Evolutionary conservation across 2,113 vertebrate species (phyloP), one percentile per base, ranked within the genome.

Genomic region (Dicentrarchus labrax): DNA sequence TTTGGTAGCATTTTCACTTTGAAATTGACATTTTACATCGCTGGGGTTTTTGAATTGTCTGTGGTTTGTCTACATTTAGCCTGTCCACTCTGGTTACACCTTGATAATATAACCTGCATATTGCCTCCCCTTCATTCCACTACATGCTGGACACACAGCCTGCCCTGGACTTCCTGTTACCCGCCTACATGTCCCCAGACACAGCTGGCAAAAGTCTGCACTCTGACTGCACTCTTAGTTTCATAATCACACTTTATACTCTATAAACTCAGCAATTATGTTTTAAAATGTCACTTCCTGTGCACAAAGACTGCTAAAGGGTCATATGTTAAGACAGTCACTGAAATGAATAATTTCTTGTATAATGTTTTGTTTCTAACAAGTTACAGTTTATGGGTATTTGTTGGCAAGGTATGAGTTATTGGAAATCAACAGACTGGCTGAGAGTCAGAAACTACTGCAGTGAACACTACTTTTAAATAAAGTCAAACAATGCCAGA

Each of bases 381-480:
- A 50, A 21, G 22, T 24, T 30, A 15, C 16, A 39, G 50, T 24
- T 21, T 72, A 15, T 22, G 19, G 45, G 45, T 30, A 19, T 59
- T 43, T 62, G 5, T 36, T 62, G 38, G 11, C 19, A 22, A 47
- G 22, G 4, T 70, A 30, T 8, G 57, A 65, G 36, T 45, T 45
- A 5, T 5, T 60, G 38, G 22, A 59, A 51, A 61, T 51, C 12
- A 60, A 68, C 19, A 48, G 24, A 24, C 8, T 41, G 45, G 51
- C 56, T 4, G 7, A 36, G 30, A 65, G 17, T 43, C 47, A 48
- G 11, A 69, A 57, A 53, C n/a, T 56, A 22, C 66, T 69, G 39
- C 54, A 39, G 62, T 77, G 48, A 78, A 43, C 48, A 65, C 16
- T 12, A 43, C 38, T 64, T 47, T 11, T 21, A 82, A 76, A 76